phyloP scores from a whole-genome alignment of 2,888 invertebrate genomes.

The Cenopis cana region DNA sequence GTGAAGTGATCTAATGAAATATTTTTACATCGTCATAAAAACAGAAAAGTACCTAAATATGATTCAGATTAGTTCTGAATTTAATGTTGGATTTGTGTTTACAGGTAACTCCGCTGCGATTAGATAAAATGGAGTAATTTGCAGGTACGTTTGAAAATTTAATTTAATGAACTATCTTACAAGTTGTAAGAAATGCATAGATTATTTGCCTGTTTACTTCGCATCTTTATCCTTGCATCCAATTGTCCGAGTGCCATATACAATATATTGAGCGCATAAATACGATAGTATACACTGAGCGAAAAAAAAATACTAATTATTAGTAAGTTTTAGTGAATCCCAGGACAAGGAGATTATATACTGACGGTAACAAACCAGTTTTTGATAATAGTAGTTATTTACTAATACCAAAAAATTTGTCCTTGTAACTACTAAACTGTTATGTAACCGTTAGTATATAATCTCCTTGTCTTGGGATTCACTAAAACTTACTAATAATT shows the following conservation, averaged over 20 bases:
- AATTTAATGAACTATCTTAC: neutral
- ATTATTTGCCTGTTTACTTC: neutral
- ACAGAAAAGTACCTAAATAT: neutral
- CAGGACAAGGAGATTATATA: too few species aligned
- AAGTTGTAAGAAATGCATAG: neutral
- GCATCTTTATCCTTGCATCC: neutral
- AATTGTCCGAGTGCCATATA: neutral
- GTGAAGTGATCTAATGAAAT: slow-evolving; percentile 48
- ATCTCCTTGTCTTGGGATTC: too few species aligned
- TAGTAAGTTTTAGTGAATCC: too few species aligned
- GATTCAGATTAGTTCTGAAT: too few species aligned
- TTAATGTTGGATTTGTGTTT: slow-evolving; percentile 11
- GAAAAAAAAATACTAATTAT: too few species aligned
- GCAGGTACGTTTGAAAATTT: slow-evolving; percentile 12
- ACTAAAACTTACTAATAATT: too few species aligned
- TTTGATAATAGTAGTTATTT: too few species aligned
- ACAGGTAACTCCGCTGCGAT: slow-evolving; percentile 26
- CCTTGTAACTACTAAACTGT: too few species aligned
- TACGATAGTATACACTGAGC: too few species aligned
- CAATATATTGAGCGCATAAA: neutral
- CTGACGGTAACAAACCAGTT: too few species aligned
- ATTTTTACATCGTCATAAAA: slow-evolving; percentile 41
- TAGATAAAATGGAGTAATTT: slow-evolving; percentile 29
- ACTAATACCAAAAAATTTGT: too few species aligned
- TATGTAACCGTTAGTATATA: too few species aligned